phyloP scores from a whole-genome alignment of 2,113 vertebrate genomes.

The Neotoma lepida region DNA sequence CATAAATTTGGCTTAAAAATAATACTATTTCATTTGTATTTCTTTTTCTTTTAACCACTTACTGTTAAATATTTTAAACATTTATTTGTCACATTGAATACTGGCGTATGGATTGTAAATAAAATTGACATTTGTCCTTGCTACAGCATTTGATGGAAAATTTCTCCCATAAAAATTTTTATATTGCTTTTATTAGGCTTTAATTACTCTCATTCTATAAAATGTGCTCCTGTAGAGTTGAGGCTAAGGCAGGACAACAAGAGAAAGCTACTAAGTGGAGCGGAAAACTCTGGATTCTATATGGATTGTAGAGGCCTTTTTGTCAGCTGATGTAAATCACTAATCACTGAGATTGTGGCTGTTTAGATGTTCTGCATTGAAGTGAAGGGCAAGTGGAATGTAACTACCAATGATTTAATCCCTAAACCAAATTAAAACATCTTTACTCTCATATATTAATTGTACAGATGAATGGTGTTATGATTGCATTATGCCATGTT shows the following conservation, averaged over 20 bases:
- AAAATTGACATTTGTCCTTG: conserved; percentile 35
- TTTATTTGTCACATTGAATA: not conserved
- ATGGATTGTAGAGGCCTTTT: not conserved
- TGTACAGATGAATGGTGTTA: not conserved
- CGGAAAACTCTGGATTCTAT: not conserved
- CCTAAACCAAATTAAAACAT: not conserved
- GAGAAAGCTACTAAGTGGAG: not conserved
- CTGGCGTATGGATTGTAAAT: not conserved
- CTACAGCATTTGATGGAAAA: not conserved
- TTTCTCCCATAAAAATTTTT: not conserved
- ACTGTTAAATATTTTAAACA: conserved; percentile 32
- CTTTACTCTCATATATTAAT: not conserved
- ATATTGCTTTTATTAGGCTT: not conserved
- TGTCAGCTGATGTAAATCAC: not conserved
- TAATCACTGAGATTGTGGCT: not conserved
- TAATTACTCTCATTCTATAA: not conserved
- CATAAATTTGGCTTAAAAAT: not conserved
- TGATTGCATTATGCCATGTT: not conserved
- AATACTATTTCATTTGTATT: not conserved
- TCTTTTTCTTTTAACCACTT: conserved; percentile 18
- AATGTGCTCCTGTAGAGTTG: not conserved
- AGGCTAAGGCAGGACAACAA: conserved; percentile 9
- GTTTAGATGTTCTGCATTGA: not conserved
- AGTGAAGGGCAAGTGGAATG: not conserved
- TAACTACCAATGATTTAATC: not conserved